A percentile compares a stretch with the other conserved stretches of the same genome.
These are phyloP conservation scores for Sternarchorhynchus goeldii DNA, from an alignment of 2,797 vertebrate genomes.

Conservation along the genomic window DNA sequence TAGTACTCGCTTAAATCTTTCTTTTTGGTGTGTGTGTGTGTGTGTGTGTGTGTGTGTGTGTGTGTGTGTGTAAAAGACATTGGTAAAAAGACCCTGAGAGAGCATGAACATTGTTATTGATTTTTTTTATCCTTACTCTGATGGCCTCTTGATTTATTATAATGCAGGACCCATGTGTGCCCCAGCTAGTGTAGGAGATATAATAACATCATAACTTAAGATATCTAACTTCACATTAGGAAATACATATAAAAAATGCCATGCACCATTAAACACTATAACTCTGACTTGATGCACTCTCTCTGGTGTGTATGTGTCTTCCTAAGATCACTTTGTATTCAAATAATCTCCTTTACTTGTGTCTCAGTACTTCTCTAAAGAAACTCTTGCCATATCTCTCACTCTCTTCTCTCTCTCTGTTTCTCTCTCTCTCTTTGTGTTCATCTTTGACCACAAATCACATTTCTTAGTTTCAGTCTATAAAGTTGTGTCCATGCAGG, in stretches of 20 bases:
- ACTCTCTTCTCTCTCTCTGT: neutral
- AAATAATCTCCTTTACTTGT: constrained; percentile 20
- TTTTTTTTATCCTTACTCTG: constrained; percentile 32
- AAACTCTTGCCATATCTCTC: neutral
- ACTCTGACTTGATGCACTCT: constrained; percentile 3
- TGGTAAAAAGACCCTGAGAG: neutral
- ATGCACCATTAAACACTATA: constrained; percentile 28
- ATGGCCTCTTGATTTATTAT: constrained; percentile 35
- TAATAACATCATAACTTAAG: constrained; percentile 48
- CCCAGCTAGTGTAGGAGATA: constrained; percentile 24
- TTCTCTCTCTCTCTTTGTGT: neutral
- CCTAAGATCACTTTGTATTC: constrained; percentile 28
- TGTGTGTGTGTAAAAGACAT: neutral
- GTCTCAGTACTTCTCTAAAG: constrained; percentile 1
- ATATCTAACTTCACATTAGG: constrained; percentile 31
- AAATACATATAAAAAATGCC: neutral
- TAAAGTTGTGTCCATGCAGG: constrained; percentile 41
- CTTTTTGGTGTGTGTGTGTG: neutral
- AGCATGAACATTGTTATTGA: constrained; percentile 38
- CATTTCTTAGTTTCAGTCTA: constrained; percentile 36
- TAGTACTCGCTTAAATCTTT: neutral
- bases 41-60: neutral
- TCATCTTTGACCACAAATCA: neutral
- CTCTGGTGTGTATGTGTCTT: constrained; percentile 12
- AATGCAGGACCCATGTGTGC: neutral